Conservation (phyloP, 2,888 invertebrate genomes). For the Meganola albula region DNA sequence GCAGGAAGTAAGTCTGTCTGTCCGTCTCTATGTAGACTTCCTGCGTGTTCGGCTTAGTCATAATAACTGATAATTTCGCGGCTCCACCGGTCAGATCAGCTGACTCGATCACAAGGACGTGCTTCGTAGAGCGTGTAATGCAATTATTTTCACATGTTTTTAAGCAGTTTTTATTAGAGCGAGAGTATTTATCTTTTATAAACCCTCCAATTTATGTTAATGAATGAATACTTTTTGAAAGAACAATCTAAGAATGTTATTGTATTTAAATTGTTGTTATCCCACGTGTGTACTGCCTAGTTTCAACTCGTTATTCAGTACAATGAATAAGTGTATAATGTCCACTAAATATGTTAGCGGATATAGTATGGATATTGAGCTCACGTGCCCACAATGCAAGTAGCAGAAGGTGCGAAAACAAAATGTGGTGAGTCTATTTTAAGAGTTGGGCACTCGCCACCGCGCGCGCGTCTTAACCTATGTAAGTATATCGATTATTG, state of each 20-base stretch:
- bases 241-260: too few relatives aligned
- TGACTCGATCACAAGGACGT: conserved; percentile 40
- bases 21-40: conserved; percentile 38
- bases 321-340: too few relatives aligned
- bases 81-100: conserved; percentile 30
- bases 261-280: too few relatives aligned
- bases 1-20: conserved; percentile 43
- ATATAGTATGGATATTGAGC: conserved; percentile 26
- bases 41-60: conserved; percentile 38
- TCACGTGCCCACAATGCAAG: conserved; percentile 62
- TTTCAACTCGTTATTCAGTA: too few relatives aligned
- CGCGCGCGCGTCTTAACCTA: conserved; percentile 48
- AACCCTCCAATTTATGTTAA: too few relatives aligned
- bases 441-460: conserved; percentile 59
- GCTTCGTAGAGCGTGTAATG: conserved; percentile 35
- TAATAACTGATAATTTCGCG: conserved; percentile 34
- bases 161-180: conserved; percentile 16
- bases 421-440: conserved; percentile 54
- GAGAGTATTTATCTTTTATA: conserved; percentile 13
- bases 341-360: too few relatives aligned
- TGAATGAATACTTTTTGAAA: too few relatives aligned
- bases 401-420: conserved; percentile 59
- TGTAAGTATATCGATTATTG: conserved; percentile 56
- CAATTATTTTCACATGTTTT: conserved; percentile 34
- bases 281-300: too few relatives aligned